Base-by-base conservation (phyloP, 2,888 invertebrate genomes). In the Coenonympha glycerion region DNA sequence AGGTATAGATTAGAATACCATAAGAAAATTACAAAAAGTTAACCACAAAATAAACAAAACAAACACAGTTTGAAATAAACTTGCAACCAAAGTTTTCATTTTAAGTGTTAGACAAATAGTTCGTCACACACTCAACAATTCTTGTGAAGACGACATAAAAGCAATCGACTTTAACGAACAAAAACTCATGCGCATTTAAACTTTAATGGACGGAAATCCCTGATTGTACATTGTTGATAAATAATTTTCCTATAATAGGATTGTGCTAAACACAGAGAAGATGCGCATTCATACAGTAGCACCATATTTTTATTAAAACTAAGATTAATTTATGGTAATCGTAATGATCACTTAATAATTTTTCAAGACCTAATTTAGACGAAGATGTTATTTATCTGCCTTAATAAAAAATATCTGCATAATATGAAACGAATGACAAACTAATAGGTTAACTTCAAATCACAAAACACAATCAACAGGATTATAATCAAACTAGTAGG, bases 171-270 rank as follows among this genome's bases (percentile, higher is more conserved):
- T 19, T 31, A 30, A 6, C 13, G 33, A 33, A 26, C 28, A 37
- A 47, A 49, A 49, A 45, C 36, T 45, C 41, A 47, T 37, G 30
- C 37, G n/a, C 40, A 36, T 44, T 44, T 8, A 44, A 44, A 44
- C 39, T 44, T 34, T 41, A 15, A 40, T 40, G 26, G 15, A 28
- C 16, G 53, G 49, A 46, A 53, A 53, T 46, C 13, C 53, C 52
- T 51, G 31, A 42, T 42, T 30, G 28, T 21, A 28, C 6, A 22
- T 30, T 24, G 28, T 33, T 37, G 18, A 39, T 37, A 52, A 39
- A 19, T 18, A 13, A 19, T 24, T 30, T 42, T 37, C n/a, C 31
- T 44, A 9, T 15, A 19, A 24, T 24, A 24, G 22, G 39, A 13
- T 15, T 15, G 9, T 24, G 15, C 13, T 24, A 8, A 15, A 24